These are phyloP conservation scores for Spisula subtruncata DNA, from an alignment of 2,888 invertebrate genomes.

Conservation along the genomic window DNA sequence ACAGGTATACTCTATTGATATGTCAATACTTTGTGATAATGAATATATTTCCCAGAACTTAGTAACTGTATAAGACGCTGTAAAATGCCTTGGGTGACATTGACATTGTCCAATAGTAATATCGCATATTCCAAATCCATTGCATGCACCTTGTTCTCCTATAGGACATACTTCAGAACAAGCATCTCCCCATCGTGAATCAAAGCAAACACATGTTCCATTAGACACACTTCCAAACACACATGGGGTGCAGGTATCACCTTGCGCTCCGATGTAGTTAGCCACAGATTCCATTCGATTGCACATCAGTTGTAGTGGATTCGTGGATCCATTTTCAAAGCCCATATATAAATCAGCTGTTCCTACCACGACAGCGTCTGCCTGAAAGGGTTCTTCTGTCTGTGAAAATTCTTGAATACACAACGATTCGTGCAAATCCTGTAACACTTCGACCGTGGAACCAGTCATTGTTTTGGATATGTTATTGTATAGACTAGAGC, in stretches of 20 bases:
- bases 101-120: slow-evolving; percentile 67
- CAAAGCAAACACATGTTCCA: slow-evolving; percentile 70
- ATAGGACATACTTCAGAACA: slow-evolving; percentile 75
- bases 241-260: slow-evolving; percentile 71
- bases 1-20: slow-evolving; percentile 71
- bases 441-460: slow-evolving; percentile 52
- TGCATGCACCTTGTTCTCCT: slow-evolving; percentile 71
- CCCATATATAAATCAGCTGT: slow-evolving; percentile 56
- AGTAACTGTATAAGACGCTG: slow-evolving; percentile 52
- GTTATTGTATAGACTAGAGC: slow-evolving; percentile 61
- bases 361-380: slow-evolving; percentile 65
- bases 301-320: slow-evolving; percentile 60
- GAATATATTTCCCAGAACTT: slow-evolving; percentile 69
- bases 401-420: slow-evolving; percentile 67
- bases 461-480: slow-evolving; percentile 55
- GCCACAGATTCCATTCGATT: slow-evolving; percentile 51
- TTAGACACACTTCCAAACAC: slow-evolving; percentile 70
- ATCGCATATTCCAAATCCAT: slow-evolving; percentile 72
- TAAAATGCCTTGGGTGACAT: slow-evolving; percentile 74
- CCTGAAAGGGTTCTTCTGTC: slow-evolving; percentile 63
- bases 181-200: slow-evolving; percentile 73
- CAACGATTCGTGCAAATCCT: slow-evolving; percentile 54
- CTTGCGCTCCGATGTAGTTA: slow-evolving; percentile 66
- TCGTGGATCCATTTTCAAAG: slow-evolving; percentile 56
- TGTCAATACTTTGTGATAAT: slow-evolving; percentile 4